Evolutionary conservation across 2,888 invertebrate genomes (phyloP), one percentile per base, ranked within the genome.

Genomic region (Ptychoptera contaminata): DNA sequence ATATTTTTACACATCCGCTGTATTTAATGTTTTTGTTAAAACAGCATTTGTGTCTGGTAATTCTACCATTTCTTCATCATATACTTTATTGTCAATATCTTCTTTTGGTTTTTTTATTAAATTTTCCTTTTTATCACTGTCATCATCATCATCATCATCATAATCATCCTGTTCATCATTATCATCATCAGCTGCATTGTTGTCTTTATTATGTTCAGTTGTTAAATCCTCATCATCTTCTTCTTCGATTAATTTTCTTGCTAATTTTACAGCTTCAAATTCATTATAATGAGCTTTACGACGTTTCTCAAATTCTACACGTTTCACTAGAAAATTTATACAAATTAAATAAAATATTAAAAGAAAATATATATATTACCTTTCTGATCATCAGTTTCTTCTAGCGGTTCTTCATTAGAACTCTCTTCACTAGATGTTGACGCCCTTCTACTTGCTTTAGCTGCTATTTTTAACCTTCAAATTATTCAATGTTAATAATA

Each of bases 231-330:
- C 87, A 2, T 87, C 88, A 29, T 85, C 84, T 46, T 93, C 93
- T 58, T 92, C 85, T 52, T 87, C 79, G 69, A 94, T 76, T 51
- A 94, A 70, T 65, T 93, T 85, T 54, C 91, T 75, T 16, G 94
- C 93, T 58, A 93, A 65, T 64, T 91, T 86, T 8, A 96, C 81
- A 1, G 93, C 94, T 66, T 92, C 83, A 65, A 87, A 97, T 67
- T 98, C 98, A 65, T 96, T 93, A 67, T 98, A 98, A 59, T 98
- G 98, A 55, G 85, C 81, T 72, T 93, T 96, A 49, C 98, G 74
- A 61, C 93, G 94, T 53, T 80, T 77, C 65, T 94, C 91, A 59
- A 98, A 98, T 49, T 80, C 79, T 56, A 77, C 71, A 55, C 83
- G 74, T 56, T 77, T 77, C 53, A 71, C 81, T 79, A 55, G 35